Evolutionary conservation across 2,113 vertebrate species (phyloP).

Genomic region (Diadophis punctatus): DNA sequence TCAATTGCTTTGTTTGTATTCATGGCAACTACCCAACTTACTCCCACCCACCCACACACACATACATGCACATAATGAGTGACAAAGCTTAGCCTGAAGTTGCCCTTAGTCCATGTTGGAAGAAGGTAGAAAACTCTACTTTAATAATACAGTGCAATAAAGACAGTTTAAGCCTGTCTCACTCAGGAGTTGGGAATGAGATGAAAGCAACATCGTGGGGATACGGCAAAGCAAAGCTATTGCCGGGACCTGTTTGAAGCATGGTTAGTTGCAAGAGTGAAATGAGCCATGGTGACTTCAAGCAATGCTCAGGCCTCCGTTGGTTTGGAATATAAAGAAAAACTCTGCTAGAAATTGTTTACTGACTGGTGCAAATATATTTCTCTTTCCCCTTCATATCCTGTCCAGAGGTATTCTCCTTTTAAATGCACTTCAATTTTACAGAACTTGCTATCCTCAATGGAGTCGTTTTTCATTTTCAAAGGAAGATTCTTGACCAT

Average conservation of each 20-base stretch:
- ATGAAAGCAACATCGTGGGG: not conserved
- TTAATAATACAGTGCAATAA: not conserved
- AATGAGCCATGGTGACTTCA: not conserved
- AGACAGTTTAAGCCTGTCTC: not conserved
- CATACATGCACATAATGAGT: not conserved
- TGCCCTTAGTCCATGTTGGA: not conserved
- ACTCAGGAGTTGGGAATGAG: not conserved
- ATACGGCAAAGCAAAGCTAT: not conserved
- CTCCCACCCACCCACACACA: not conserved
- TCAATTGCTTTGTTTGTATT: not conserved
- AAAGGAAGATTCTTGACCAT: not conserved
- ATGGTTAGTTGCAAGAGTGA: not conserved
- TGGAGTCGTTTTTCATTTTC: conserved; percentile 3
- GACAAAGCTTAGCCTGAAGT: not conserved
- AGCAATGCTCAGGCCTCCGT: not conserved
- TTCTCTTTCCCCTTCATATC: not conserved
- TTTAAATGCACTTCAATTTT: not conserved
- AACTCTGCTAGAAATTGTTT: not conserved
- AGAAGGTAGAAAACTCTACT: not conserved
- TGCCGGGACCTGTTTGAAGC: not conserved
- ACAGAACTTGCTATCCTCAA: not conserved
- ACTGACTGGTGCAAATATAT: not conserved
- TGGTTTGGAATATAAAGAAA: not conserved
- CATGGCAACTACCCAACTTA: not conserved
- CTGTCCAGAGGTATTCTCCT: not conserved